These are phyloP conservation scores for Gracilinanus agilis DNA, from an alignment of 2,113 vertebrate species.

Conservation along the genomic window DNA sequence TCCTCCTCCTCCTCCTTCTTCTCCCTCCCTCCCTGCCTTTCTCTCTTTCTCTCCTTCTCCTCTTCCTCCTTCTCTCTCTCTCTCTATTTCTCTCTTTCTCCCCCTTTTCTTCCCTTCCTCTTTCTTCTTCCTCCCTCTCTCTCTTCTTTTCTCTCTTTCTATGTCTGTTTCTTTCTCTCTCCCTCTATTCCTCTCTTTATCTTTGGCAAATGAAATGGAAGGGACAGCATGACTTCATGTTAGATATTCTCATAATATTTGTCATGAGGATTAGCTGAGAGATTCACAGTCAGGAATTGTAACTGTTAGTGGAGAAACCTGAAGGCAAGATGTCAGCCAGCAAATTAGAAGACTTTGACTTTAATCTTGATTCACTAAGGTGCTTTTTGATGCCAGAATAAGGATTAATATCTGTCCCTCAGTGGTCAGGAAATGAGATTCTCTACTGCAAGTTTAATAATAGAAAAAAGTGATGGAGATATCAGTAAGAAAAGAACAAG, in stretches of 20 bases:
- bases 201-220: too few relatives aligned
- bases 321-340: neutral
- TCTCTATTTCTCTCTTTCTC: neutral
- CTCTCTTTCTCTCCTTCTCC: neutral
- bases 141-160: too few relatives aligned
- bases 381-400: neutral
- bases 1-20: too few relatives aligned
- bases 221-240: neutral
- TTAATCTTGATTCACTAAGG: neutral
- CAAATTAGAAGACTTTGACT: neutral
- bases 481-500: neutral
- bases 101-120: rapidly evolving
- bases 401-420: neutral
- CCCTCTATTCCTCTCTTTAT: too few relatives aligned
- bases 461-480: neutral
- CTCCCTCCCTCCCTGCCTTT: neutral
- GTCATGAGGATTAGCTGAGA: neutral
- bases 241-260: neutral
- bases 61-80: rapidly evolving
- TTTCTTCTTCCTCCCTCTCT: neutral
- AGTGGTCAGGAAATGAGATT: slow-evolving; percentile 1
- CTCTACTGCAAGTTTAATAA: neutral
- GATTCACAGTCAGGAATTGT: neutral
- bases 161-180: too few relatives aligned
- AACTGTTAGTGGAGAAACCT: neutral